Conservation (phyloP, 1,140 invertebrate species). For the Drosophila jambulina region DNA sequence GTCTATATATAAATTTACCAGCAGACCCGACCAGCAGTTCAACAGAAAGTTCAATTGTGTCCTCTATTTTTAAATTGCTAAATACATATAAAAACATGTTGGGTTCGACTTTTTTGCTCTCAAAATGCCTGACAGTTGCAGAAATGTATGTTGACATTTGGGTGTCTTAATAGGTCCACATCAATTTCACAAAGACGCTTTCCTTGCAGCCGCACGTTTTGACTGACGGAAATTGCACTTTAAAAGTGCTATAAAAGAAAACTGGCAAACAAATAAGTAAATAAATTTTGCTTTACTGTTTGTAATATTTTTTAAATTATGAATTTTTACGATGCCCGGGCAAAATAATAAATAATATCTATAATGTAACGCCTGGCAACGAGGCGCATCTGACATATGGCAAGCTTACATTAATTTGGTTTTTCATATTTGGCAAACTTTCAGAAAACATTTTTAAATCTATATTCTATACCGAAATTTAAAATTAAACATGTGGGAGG, state of each 20-base stretch:
- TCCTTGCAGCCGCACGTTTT: conserved; percentile 45
- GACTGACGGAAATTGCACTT: conserved; percentile 3
- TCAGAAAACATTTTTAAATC: conserved; percentile 40
- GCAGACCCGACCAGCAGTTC: background rate
- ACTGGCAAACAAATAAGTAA: background rate
- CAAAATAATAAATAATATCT: conserved; percentile 14
- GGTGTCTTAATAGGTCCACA: conserved; percentile 56
- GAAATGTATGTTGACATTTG: conserved; percentile 61
- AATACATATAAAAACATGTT: conserved; percentile 6
- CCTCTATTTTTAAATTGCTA: conserved; percentile 18
- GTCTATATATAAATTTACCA: background rate
- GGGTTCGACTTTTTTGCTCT: conserved; percentile 13
- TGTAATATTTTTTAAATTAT: conserved; percentile 25
- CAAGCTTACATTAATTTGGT: conserved; percentile 26
- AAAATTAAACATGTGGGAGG: conserved; percentile 8
- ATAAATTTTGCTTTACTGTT: background rate
- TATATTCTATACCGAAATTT: conserved; percentile 8
- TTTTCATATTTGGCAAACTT: conserved; percentile 50
- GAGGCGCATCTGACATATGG: conserved; percentile 24
- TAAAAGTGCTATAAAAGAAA: background rate
- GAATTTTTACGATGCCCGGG: conserved; percentile 4
- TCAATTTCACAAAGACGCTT: conserved; percentile 39
- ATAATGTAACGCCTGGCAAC: conserved; percentile 31
- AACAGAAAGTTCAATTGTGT: conserved; percentile 12
- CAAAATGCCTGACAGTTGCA: conserved; percentile 46